Base-by-base conservation (phyloP, 2,797 vertebrate species). In the Babyrousa celebensis region DNA sequence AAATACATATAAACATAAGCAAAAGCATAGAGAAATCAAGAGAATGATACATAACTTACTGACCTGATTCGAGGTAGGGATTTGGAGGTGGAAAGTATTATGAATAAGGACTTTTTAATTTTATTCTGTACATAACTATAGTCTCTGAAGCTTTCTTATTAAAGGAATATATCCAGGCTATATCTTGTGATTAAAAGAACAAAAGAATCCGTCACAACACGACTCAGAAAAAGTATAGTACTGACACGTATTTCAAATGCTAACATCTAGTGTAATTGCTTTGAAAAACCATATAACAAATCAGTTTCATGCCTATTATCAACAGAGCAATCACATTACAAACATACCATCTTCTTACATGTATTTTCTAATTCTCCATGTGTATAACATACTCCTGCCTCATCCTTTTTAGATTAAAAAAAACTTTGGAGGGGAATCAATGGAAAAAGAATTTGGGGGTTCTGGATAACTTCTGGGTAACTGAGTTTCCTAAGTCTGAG, bases 321-420 rank as follows among this genome's bases (percentile, higher is more conserved):
- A 89, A 80, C 48, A 67, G 43, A 92, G 23, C 3, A 80, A 68
- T 82, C 23, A 8, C 15, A 83, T 40, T 23, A 43, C n/a, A 54
- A 43, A 7, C 4, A 74, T n/a, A 63, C 29, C 15, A 32, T 70
- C 12, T 78, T 70, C 82, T 25, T n/a, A 43, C 85, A 48, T 91
- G 16, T 52, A 43, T 4, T 18, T 43, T 36, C 75, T 83, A 54
- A 60, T 70, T 89, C 36, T 48, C 32, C 68, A 54, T 16, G 82
- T 11, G 84, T 65, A 56, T 83, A 68, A 70, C 12, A 67, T 21
- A 77, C 56, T 43, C 12, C 54, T 79, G 3, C 11, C 15, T 86
- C 82, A 54, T 80, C 65, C 32, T 85, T 85, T 90, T 80, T 54
- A 60, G 20, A 79, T 75, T 60, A 82, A 9, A 70, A 85, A 75